Base-by-base conservation (phyloP, 2,797 vertebrate genomes). In the Rousettus madagascariensis region DNA sequence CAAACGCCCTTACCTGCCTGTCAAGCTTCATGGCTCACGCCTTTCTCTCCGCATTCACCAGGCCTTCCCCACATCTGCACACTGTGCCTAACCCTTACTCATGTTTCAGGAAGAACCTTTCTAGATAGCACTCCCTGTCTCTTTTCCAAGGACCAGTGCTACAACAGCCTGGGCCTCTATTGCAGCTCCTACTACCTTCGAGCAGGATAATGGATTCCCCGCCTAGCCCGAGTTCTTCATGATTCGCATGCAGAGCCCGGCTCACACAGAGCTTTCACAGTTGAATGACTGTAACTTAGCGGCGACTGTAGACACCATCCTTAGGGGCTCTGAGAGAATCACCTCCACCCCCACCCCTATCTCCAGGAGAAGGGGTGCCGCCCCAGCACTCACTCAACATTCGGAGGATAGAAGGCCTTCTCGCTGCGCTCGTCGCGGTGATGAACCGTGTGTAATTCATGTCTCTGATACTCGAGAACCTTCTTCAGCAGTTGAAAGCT, bases 381-480 rank as follows among this genome's bases (percentile, higher is more conserved):
- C 10, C 65, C 46, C 65, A 1, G 6, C 65, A 99, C 99, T 99
- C 98, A 99, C 99, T 99, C 86, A 99, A 92, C 10, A 98, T 10
- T 95, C 99, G 98, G 98, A 99, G 99, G 0, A 99, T 89, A 4
- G 99, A 99, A 2, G 98, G 97, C 86, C 97, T 98, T 74, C 99
- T 98, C 68, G 99, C 98, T n/a, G 98, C 98, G 43, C 99, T 99
- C 16, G 98, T 98, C 77, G 99, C 98, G 0, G 99, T 99, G 97
- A 99, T 94, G 98, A 99, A 99, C 38, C 99, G 98, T 43, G 99
- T 95, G 75, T 99, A 99, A 95, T 99, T 99, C 99, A 99, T 99
- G 90, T 53, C 98, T 97, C 26, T 1, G 36, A 19, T 2, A 2
- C 61, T 49, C 57, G 41, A 90, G 95, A 26, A 59, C 90, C 61